phyloP scores from a whole-genome alignment of 2,113 vertebrate genomes.

The Sebastes schlegelii region DNA sequence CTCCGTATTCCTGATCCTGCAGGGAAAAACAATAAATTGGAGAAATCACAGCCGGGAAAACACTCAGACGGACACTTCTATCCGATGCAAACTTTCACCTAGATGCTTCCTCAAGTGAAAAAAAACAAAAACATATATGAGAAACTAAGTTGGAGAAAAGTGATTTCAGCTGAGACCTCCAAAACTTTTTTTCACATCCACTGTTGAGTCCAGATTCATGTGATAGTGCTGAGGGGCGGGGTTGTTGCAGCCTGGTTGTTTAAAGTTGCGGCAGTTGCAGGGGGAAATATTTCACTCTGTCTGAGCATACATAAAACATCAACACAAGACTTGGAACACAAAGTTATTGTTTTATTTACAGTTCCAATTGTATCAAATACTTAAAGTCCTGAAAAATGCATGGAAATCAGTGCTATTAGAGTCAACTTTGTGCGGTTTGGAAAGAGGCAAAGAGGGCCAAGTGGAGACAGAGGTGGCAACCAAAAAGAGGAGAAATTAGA shows the following conservation, averaged over 20 bases:
- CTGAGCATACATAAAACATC: constrained; percentile 31
- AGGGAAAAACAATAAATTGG: constrained; percentile 36
- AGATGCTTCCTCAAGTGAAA: not conserved
- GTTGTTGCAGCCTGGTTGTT: constrained; percentile 59
- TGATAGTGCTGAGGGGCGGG: constrained; percentile 81
- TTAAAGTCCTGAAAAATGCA: not conserved
- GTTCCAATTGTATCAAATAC: too few relatives aligned
- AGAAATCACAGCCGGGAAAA: constrained; percentile 61
- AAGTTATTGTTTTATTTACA: not conserved
- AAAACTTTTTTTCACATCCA: constrained; percentile 78
- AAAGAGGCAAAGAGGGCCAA: not conserved
- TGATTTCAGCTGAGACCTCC: constrained; percentile 56
- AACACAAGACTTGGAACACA: not conserved
- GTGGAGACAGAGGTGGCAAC: constrained; percentile 7
- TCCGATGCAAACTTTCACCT: constrained; percentile 20
- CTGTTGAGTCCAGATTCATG: constrained; percentile 76
- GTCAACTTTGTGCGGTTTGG: not conserved
- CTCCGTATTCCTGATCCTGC: constrained; percentile 69
- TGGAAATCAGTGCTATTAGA: not conserved
- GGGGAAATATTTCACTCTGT: constrained; percentile 51
- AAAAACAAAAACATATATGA: not conserved
- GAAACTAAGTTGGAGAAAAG: constrained; percentile 28
- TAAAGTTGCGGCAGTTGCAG: constrained; percentile 80
- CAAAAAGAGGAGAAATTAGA: not conserved
- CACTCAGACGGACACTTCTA: not conserved